These are phyloP conservation scores for Lateolabrax maculatus DNA, from an alignment of 2,797 vertebrate species.

Conservation along the genomic window DNA sequence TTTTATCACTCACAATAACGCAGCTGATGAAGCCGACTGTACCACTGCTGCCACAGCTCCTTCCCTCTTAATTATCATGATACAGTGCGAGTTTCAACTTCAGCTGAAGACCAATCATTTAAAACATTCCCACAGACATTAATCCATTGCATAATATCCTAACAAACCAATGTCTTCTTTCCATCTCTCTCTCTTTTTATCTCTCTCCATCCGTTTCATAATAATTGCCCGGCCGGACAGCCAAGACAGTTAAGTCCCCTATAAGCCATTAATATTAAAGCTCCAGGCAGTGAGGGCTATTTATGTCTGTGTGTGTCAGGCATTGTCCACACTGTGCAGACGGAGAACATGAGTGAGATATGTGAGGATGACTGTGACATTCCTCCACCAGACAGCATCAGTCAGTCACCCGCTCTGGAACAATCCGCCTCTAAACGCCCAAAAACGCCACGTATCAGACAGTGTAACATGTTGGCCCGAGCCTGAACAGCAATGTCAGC, in stretches of 20 bases:
- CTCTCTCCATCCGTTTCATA: constrained; percentile 59
- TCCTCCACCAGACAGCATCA: constrained; percentile 64
- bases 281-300: constrained; percentile 72
- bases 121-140: constrained; percentile 65
- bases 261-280: constrained; percentile 79
- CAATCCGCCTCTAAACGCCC: constrained; percentile 54
- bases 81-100: constrained; percentile 61
- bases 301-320: constrained; percentile 73
- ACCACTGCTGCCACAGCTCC: constrained; percentile 32
- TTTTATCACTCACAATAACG: constrained; percentile 51
- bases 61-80: constrained; percentile 50
- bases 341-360: constrained; percentile 69
- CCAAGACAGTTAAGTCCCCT: constrained; percentile 75
- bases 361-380: constrained; percentile 73
- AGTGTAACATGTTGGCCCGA: constrained; percentile 10
- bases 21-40: constrained; percentile 35
- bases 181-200: constrained; percentile 40
- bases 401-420: constrained; percentile 70
- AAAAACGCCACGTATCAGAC: constrained; percentile 45
- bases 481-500: constrained; percentile 28
- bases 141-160: constrained; percentile 64
- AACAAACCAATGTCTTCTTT: constrained; percentile 62
- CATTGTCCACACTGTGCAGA: constrained; percentile 70
- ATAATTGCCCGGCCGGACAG: constrained; percentile 58
- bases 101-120: constrained; percentile 45